Evolutionary conservation across 92 coral and sea anemone species (phyloP).

Genomic region (Scolanthus callimorphus): DNA sequence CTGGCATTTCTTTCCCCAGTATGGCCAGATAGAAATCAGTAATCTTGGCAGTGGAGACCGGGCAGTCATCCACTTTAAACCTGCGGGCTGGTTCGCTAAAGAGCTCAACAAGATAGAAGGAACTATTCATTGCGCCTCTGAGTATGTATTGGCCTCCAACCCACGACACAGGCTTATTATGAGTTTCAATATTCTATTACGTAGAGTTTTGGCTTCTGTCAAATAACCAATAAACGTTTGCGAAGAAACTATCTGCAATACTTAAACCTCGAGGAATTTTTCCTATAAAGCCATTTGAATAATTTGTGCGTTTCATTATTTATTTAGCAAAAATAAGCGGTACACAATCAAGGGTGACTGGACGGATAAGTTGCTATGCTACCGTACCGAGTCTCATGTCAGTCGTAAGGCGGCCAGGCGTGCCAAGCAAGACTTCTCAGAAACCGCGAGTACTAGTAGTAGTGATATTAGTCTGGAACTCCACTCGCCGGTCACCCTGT

Average conservation of each 20-base stretch:
- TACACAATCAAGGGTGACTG: slow-evolving; percentile 85
- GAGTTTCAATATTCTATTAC: no score
- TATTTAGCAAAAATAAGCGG: slow-evolving; percentile 71
- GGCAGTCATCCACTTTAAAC: slow-evolving; percentile 83
- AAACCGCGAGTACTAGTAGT: slow-evolving; percentile 18
- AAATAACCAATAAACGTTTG: no score
- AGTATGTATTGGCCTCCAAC: slow-evolving; percentile 66
- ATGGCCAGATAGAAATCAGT: slow-evolving; percentile 90
- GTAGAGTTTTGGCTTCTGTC: no score
- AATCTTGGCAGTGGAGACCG: slow-evolving; percentile 76
- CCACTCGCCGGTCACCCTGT: slow-evolving; percentile 42
- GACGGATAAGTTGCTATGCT: slow-evolving; percentile 75
- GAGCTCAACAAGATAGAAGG: slow-evolving; percentile 94
- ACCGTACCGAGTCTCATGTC: slow-evolving; percentile 37
- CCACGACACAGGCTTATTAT: no score
- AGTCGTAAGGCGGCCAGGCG: slow-evolving; percentile 26
- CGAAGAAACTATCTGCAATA: no score
- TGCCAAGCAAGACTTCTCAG: slow-evolving; percentile 12
- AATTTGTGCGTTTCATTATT: not conserved
- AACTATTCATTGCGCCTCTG: slow-evolving; percentile 62
- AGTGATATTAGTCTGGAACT: slow-evolving; percentile 31
- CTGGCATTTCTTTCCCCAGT: no score
- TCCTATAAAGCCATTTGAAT: not conserved
- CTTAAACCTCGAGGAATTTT: no score
- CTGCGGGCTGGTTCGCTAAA: slow-evolving; percentile 97